A percentile compares a stretch with the other conserved stretches of the same genome.
Evolutionary conservation across 2,797 vertebrate species (phyloP).

Genomic region (Oreortyx pictus): DNA sequence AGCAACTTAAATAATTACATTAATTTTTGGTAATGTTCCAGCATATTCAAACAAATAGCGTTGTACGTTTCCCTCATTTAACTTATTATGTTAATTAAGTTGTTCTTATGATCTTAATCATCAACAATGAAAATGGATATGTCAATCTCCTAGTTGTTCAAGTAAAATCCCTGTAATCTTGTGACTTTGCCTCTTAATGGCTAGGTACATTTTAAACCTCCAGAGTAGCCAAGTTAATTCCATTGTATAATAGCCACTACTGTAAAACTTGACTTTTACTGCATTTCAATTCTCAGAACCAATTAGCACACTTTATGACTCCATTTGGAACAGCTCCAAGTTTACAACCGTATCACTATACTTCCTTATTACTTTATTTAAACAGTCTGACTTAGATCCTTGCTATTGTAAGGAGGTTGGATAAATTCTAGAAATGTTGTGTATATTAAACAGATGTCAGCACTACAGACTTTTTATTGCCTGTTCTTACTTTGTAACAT

Average conservation of each 20-base stretch:
- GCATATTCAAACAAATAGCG: background rate
- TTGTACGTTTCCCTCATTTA: background rate
- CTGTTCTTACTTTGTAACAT: slow-evolving; percentile 49
- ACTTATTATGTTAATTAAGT: slow-evolving; percentile 47
- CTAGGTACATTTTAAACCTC: slow-evolving; percentile 59
- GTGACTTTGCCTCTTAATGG: slow-evolving; percentile 23
- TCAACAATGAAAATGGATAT: background rate
- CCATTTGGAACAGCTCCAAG: slow-evolving; percentile 75
- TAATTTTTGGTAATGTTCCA: background rate
- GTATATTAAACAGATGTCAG: slow-evolving; percentile 74
- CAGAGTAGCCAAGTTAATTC: slow-evolving; percentile 67
- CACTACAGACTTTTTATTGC: slow-evolving; percentile 67
- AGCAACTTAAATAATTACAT: background rate
- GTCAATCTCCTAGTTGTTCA: slow-evolving; percentile 12
- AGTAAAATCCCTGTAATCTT: slow-evolving; percentile 34
- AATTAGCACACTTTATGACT: slow-evolving; percentile 78
- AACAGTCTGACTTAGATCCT: slow-evolving; percentile 62
- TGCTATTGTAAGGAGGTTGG: slow-evolving; percentile 41
- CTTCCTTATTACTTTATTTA: slow-evolving; percentile 77
- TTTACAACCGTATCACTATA: slow-evolving; percentile 48
- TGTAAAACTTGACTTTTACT: slow-evolving; percentile 72
- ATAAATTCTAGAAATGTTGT: slow-evolving; percentile 51
- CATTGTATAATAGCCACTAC: slow-evolving; percentile 52
- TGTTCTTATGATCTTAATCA: slow-evolving; percentile 39
- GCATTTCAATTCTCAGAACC: slow-evolving; percentile 67